Evolutionary conservation across 2,113 vertebrate species (phyloP).

Genomic region (Hypocryptadius cinnamomeus): DNA sequence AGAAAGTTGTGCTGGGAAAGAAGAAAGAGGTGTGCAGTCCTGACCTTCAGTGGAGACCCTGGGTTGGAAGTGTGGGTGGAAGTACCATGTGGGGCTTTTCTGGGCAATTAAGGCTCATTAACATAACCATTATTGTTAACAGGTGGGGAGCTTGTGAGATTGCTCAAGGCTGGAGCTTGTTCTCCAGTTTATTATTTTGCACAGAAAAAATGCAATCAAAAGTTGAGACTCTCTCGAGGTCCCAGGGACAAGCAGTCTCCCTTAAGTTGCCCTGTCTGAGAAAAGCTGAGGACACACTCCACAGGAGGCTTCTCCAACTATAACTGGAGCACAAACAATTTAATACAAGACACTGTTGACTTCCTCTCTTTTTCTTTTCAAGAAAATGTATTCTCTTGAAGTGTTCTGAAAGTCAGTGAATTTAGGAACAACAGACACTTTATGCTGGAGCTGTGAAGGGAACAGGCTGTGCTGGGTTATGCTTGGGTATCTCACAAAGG

Average conservation of each 20-base stretch:
- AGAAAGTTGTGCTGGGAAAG: fast-evolving
- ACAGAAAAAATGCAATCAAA: not conserved
- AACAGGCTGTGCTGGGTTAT: not conserved
- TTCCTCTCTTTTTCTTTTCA: not conserved
- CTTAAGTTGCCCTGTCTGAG: not conserved
- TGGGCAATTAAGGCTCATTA: not conserved
- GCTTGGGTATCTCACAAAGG: not conserved
- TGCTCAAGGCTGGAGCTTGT: not conserved
- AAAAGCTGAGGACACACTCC: not conserved
- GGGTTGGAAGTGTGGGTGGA: not conserved
- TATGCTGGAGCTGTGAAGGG: not conserved
- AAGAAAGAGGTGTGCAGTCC: fast-evolving
- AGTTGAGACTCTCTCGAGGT: not conserved
- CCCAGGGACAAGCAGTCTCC: not conserved
- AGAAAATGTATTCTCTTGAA: not conserved
- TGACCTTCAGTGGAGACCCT: not conserved
- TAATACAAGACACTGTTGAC: not conserved
- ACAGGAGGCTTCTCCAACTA: not conserved
- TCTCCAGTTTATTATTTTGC: not conserved
- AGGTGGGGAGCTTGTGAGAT: not conserved
- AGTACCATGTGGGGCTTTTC: not conserved
- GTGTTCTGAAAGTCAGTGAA: not conserved
- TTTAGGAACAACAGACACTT: not conserved
- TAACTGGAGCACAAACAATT: not conserved
- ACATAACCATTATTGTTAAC: not conserved